Base-by-base conservation (phyloP, 2,797 vertebrate species). In the Macropus fuliginosus region DNA sequence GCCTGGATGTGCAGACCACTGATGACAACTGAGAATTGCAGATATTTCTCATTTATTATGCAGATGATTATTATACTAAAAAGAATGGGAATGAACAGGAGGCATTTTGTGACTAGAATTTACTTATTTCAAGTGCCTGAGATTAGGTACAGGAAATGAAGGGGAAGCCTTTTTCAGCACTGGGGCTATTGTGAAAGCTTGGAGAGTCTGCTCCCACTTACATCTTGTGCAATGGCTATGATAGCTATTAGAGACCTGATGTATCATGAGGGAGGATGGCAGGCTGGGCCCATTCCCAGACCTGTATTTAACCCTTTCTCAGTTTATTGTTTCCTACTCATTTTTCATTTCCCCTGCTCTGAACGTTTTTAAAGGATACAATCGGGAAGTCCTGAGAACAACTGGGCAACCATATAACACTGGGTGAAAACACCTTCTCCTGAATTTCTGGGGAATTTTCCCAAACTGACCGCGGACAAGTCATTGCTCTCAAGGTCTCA, bases 391-490 rank as follows among this genome's bases (percentile, higher is more conserved):
- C 95, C 91, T 92, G 90, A 95, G 93, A 92, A 97, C 21, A 92
- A 89, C 87, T 56, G 54, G 91, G 66, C 54, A 95, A 95, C 74
- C 94, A 93, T 9, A 21, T 96, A 66, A 96, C 91, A 29, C 91
- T 93, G 54, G 94, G 50, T 90, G 66, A 87, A 96, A 93, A 95
- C 93, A 66, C 40, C 1, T 11, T 56, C 56, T 74, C n/a, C 66
- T 55, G 21, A 92, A 46, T 54, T 97, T 97, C 87, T 91, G 93
- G 92, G 95, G 94, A 95, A 94, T 97, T 96, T 56, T 56, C 66
- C 87, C 91, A 18, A 96, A 96, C n/a, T 96, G 93, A 97, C 3
- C 40, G 50, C 46, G 21, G 40, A 87, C 40, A 50, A 50, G 21
- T 46, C 66, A 40, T 40, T 40, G n/a, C 6, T 46, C 74, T 46